Evolutionary conservation across 2,113 vertebrate species (phyloP).

Genomic region (Callithrix jacchus): DNA sequence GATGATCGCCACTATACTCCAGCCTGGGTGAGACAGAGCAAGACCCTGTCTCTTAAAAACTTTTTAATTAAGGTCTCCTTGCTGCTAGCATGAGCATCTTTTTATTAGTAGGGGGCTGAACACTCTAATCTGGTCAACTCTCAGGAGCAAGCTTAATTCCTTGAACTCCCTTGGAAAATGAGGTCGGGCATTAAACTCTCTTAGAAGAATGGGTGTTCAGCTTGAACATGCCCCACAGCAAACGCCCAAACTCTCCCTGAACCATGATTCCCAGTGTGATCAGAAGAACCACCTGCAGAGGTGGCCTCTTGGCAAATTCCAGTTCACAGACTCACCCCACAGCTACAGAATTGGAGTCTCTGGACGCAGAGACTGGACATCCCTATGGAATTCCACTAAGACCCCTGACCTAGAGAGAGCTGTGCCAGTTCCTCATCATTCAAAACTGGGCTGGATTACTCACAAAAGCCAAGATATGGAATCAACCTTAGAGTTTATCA

Average conservation of each 20-base stretch:
- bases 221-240: no score
- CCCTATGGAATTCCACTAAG: background rate
- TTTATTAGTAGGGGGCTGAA: background rate
- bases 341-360: background rate
- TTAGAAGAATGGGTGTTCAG: background rate
- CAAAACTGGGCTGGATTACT: background rate
- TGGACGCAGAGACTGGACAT: accelerated
- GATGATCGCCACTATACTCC: background rate
- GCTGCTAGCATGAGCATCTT: background rate
- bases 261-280: background rate
- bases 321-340: background rate
- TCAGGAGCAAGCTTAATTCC: background rate
- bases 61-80: background rate
- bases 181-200: background rate
- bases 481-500: background rate
- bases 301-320: background rate
- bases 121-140: background rate
- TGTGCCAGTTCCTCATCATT: background rate
- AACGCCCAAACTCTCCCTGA: background rate
- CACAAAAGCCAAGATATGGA: background rate
- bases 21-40: background rate
- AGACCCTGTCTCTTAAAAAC: background rate
- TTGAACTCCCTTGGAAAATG: background rate
- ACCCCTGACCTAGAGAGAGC: background rate
- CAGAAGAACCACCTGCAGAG: background rate